A percentile compares a stretch with the other conserved stretches of the same genome.
Evolutionary conservation across 2,797 vertebrate genomes (phyloP).

Genomic region (Propithecus deckenii): DNA sequence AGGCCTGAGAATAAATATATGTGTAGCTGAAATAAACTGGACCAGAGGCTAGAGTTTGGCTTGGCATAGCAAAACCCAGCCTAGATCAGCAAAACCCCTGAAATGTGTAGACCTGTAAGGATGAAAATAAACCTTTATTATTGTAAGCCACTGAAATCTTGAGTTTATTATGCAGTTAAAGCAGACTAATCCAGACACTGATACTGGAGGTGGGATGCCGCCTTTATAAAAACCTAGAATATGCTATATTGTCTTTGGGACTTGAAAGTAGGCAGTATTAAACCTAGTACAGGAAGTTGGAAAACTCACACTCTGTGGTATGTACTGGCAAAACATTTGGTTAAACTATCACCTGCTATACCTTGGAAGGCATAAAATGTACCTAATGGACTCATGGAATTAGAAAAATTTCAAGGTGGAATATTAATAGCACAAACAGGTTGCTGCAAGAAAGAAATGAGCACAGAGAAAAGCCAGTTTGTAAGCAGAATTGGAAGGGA

Average conservation of each 20-base stretch:
- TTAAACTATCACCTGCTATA: neutral
- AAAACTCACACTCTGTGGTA: neutral
- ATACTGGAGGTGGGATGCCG: neutral
- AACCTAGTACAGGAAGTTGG: neutral
- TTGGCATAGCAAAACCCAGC: neutral
- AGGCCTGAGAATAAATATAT: neutral
- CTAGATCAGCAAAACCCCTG: neutral
- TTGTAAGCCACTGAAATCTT: neutral
- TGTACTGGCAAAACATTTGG: neutral
- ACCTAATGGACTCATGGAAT: neutral
- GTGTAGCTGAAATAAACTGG: neutral
- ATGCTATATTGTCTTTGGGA: neutral
- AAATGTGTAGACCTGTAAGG: neutral
- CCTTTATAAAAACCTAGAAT: neutral
- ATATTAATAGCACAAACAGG: neutral
- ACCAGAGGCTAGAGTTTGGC: neutral
- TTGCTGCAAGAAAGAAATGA: neutral
- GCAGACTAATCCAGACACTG: neutral
- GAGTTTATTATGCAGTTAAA: neutral
- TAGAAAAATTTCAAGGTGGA: neutral
- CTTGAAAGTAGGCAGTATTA: neutral
- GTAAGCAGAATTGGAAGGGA: neutral
- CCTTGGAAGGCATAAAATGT: neutral
- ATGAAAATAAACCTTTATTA: neutral
- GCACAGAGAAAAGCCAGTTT: neutral